Evolutionary conservation across 53 echinoderm and acorn worm genomes (phyloP).

Genomic region (Arbacia lixula): DNA sequence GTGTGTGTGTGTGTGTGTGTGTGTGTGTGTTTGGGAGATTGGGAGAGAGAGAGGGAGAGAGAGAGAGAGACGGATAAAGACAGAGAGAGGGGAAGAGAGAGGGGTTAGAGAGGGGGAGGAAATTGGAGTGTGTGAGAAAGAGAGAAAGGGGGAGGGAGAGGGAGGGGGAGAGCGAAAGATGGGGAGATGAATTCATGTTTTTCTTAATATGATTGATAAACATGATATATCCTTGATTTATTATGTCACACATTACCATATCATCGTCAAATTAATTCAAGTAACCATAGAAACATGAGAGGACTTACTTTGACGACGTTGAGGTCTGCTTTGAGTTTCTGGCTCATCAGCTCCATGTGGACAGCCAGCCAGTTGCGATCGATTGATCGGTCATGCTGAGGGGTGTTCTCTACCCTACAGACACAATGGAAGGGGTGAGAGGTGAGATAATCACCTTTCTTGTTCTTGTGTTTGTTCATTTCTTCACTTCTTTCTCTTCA

Average conservation of each 20-base stretch:
- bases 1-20: no score
- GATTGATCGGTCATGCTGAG: slow-evolving; percentile 20
- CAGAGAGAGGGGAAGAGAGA: not conserved
- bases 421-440: no score
- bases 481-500: no score
- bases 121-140: no score
- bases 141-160: not conserved
- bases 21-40: no score
- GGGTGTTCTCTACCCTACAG: slow-evolving; percentile 47
- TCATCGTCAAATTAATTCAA: not conserved
- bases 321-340: slow-evolving; percentile 36
- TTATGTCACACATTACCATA: not conserved
- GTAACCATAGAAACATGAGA: not conserved
- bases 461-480: no score
- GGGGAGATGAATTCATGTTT: no score
- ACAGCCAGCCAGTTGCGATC: slow-evolving; percentile 36
- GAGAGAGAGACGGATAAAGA: no score
- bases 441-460: no score
- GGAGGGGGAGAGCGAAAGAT: no score
- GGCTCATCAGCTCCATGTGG: slow-evolving; percentile 54
- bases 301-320: slow-evolving; percentile 14
- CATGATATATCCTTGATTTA: not conserved
- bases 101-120: not conserved
- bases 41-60: no score
- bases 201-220: not conserved